Evolutionary conservation across 2,113 vertebrate genomes (phyloP).

Genomic region (Marcusenius ussheri): DNA sequence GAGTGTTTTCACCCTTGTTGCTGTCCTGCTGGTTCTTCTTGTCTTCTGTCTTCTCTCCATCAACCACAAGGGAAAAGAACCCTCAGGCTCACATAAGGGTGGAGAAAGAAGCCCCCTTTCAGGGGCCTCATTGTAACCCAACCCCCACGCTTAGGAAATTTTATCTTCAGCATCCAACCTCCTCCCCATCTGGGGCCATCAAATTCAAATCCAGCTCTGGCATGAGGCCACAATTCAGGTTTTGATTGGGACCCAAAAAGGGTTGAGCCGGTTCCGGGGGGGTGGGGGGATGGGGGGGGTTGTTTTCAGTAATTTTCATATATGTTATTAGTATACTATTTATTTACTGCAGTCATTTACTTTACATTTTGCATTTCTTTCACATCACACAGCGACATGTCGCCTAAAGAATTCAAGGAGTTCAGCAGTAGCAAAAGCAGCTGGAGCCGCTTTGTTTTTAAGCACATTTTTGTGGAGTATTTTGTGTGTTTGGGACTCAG

Average conservation of each 20-base stretch:
- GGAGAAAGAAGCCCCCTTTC: background rate
- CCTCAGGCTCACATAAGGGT: constrained; percentile 46
- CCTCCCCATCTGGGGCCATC: background rate
- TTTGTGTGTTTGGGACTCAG: background rate
- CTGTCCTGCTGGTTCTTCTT: constrained; percentile 31
- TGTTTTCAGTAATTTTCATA: too few species aligned
- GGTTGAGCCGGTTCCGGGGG: too few species aligned
- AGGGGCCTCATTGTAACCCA: background rate
- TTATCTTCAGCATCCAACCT: background rate
- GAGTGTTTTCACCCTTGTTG: constrained; percentile 33
- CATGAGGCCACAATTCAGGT: too few species aligned
- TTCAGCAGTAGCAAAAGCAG: too few species aligned
- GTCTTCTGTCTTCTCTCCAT: constrained; percentile 31
- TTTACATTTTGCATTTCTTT: too few species aligned
- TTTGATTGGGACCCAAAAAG: too few species aligned
- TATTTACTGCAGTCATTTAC: too few species aligned
- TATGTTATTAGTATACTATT: too few species aligned
- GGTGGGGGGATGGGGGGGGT: too few species aligned
- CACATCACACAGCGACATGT: too few species aligned
- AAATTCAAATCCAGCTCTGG: background rate
- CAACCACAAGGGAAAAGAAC: constrained; percentile 24
- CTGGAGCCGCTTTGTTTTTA: too few species aligned
- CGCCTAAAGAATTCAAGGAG: too few species aligned
- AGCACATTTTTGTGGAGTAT: background rate
- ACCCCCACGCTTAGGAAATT: background rate